A percentile compares a stretch with the other conserved stretches of the same genome.
phyloP scores from a whole-genome alignment of 1,140 invertebrate genomes.

The Cotesia typhae region DNA sequence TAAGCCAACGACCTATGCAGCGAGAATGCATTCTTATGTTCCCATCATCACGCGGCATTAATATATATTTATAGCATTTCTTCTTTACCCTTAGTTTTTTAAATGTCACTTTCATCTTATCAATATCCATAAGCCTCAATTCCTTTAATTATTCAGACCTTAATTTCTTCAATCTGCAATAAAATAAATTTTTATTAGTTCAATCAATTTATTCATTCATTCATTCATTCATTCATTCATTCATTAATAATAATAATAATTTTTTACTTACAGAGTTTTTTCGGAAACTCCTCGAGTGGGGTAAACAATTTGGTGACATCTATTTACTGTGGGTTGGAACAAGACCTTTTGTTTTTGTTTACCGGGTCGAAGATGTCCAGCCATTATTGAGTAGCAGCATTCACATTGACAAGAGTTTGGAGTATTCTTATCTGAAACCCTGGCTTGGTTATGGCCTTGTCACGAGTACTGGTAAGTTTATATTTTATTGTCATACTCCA shows the following conservation, averaged over 20 bases:
- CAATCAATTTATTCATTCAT: constrained; percentile 16
- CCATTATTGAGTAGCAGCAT: constrained; percentile 57
- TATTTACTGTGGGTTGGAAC: constrained; percentile 54
- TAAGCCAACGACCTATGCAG: constrained; percentile 20
- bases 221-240: constrained; percentile 4
- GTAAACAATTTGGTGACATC: constrained; percentile 50
- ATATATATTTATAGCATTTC: constrained; percentile 5
- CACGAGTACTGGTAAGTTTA: constrained; percentile 60
- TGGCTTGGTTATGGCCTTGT: constrained; percentile 74
- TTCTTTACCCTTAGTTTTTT: background rate
- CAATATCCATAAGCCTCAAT: too few relatives aligned
- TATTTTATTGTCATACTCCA: background rate
- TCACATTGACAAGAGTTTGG: constrained; percentile 71
- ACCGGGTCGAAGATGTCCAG: constrained; percentile 51
- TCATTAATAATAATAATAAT: too few relatives aligned
- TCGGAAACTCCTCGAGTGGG: constrained; percentile 48
- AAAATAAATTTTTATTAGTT: background rate
- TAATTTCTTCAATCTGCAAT: background rate
- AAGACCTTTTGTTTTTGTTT: constrained; percentile 55
- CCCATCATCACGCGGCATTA: background rate
- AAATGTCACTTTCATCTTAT: background rate
- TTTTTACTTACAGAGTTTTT: constrained; percentile 51
- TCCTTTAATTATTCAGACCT: background rate
- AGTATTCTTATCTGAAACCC: constrained; percentile 71
- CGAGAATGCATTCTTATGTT: constrained; percentile 1